These are phyloP conservation scores for Castor canadensis DNA, from an alignment of 2,113 vertebrate species.

Conservation along the genomic window DNA sequence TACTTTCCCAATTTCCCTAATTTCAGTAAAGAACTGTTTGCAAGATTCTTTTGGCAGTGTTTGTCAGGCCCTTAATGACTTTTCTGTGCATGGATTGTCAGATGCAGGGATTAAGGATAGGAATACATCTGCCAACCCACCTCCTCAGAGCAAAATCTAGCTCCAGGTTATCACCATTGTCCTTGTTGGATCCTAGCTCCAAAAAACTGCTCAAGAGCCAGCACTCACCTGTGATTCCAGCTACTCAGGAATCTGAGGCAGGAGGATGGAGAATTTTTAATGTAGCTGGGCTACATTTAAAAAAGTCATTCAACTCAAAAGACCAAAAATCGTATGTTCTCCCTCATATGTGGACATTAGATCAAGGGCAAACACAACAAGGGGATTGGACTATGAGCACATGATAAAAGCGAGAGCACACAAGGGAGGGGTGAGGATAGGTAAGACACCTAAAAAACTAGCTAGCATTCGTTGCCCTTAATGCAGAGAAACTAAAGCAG, in stretches of 20 bases:
- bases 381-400: too few relatives aligned
- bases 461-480: too few relatives aligned
- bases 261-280: not conserved
- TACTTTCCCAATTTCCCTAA: conserved; percentile 34
- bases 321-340: too few relatives aligned
- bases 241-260: not conserved
- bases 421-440: too few relatives aligned
- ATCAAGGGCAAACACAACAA: too few relatives aligned
- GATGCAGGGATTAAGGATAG: not conserved
- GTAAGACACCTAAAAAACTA: too few relatives aligned
- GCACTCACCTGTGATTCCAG: not conserved
- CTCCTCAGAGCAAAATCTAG: not conserved
- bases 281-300: not conserved
- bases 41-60: not conserved
- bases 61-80: not conserved
- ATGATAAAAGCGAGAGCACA: too few relatives aligned
- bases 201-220: conserved; percentile 1
- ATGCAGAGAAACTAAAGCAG: too few relatives aligned
- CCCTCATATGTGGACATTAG: too few relatives aligned
- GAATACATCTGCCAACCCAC: not conserved
- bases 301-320: not conserved
- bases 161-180: not conserved
- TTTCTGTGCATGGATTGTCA: not conserved
- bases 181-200: not conserved
- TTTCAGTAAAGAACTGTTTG: conserved; percentile 1